These are phyloP conservation scores for Martes martes DNA, from an alignment of 2,113 vertebrate species.

Conservation along the genomic window DNA sequence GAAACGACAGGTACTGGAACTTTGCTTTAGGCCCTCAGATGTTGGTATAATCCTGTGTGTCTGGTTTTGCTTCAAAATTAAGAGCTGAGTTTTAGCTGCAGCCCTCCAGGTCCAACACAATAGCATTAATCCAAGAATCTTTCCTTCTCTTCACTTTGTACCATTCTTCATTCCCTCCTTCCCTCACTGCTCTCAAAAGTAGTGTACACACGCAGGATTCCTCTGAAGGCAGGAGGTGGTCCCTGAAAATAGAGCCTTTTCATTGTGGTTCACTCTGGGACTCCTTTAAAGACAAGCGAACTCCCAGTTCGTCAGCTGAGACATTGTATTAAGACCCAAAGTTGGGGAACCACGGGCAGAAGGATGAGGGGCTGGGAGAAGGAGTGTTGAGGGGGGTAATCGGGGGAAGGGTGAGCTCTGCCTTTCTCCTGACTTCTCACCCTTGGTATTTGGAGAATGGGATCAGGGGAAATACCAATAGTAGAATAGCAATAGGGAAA, in stretches of 20 bases:
- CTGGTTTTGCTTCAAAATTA: background rate
- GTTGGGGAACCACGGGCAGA: background rate
- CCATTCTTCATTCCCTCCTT: background rate
- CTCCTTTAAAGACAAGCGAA: background rate
- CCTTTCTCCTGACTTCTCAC: background rate
- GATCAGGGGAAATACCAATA: background rate
- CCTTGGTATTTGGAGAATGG: background rate
- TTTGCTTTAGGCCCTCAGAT: background rate
- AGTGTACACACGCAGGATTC: background rate
- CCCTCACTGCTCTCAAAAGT: background rate
- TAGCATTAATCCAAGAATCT: background rate
- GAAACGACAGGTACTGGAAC: background rate
- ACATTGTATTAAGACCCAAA: no score
- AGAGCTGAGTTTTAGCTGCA: background rate
- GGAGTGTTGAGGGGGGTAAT: fast-evolving
- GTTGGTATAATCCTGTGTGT: background rate
- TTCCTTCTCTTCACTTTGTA: background rate
- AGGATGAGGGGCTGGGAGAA: background rate
- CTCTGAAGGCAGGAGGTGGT: background rate
- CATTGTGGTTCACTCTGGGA: background rate
- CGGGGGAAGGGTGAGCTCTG: background rate
- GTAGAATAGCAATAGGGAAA: no score
- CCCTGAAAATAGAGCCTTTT: background rate
- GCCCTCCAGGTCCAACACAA: background rate
- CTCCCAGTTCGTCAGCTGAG: background rate